Evolutionary conservation across 1,140 invertebrate species (phyloP).

Genomic region (Hermetia illucens): DNA sequence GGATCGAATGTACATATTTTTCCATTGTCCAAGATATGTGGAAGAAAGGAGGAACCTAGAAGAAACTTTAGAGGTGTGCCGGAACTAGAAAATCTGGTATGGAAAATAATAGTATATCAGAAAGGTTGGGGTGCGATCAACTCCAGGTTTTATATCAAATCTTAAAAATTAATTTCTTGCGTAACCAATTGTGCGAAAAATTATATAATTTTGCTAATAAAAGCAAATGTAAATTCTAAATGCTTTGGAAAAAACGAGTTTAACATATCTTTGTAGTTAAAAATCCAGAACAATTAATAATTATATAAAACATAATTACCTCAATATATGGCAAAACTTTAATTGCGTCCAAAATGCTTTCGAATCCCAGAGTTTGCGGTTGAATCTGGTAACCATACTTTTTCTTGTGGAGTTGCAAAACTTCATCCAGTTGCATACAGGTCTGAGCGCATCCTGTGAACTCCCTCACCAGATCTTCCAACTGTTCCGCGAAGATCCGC

Average conservation of each 20-base stretch:
- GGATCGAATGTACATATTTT: no score
- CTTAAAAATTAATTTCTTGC: not conserved
- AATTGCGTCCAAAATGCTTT: slow-evolving; percentile 16
- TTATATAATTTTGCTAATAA: slow-evolving; percentile 1
- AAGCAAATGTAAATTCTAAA: not conserved
- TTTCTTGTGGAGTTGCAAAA: slow-evolving; percentile 25
- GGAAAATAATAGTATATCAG: no score
- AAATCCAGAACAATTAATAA: not conserved
- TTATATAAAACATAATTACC: slow-evolving; percentile 4
- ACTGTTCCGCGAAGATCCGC: slow-evolving; percentile 24
- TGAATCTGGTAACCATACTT: slow-evolving; percentile 27
- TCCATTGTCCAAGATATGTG: no score
- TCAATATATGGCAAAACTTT: slow-evolving; percentile 25
- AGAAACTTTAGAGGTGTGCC: no score
- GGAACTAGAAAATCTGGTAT: no score
- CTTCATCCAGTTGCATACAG: slow-evolving; percentile 21
- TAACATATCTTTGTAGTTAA: not conserved
- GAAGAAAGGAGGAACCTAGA: no score
- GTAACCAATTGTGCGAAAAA: not conserved
- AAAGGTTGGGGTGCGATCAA: no score
- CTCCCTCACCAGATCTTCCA: slow-evolving; percentile 18
- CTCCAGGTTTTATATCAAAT: not conserved
- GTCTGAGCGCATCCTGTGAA: slow-evolving; percentile 15
- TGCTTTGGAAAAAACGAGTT: not conserved
- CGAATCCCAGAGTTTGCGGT: slow-evolving; percentile 18